Evolutionary conservation across 2,888 invertebrate species (phyloP), one percentile per base, ranked within the genome.

Genomic region (Agrotis ipsilon): DNA sequence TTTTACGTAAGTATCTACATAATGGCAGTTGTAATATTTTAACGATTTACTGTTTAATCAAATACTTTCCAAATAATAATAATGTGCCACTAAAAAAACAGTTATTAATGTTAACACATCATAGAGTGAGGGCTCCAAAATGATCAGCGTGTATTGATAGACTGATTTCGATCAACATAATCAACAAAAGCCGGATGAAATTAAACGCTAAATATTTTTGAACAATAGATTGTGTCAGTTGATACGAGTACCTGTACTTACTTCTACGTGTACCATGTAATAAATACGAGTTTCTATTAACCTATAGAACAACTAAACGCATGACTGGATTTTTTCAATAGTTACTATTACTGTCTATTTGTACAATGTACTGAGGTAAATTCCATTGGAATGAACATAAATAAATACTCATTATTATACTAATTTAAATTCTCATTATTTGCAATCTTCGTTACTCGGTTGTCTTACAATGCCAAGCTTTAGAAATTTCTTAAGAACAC

Each of bases 101-200:
- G 9, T 9, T 14, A 21, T 19, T 27, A n/a, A 1, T 45, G 27
- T 18, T 48, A 45, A 51, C 18, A 54, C 62, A 58, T 55, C 48
- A 18, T 54, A 48, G 19, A 68, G 32, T 27, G 65, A 32, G 24
- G 70, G 57, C 64, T 62, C 72, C 72, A 68, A 78, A 78, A 61
- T 13, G n/a, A 32, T 63, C 49, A 18, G 51, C 46, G 57, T 68
- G 46, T 57, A 46, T 27, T 27, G 55, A 81, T 64, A 49, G 21
- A 51, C 24, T 65, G 45, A 66, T 24, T 80, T 80, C 68, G 73
- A 78, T 70, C n/a, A 43, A 70, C 71, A 84, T 87, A 88, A 89
- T 89, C 69, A 78, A 91, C 91, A 90, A 91, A 86, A 81, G 83
- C 88, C 90, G 90, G 89, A 91, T 83, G 85, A 69, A 83, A 78